Evolutionary conservation across 2,888 invertebrate species (phyloP).

Genomic region (Oligia strigilis): DNA sequence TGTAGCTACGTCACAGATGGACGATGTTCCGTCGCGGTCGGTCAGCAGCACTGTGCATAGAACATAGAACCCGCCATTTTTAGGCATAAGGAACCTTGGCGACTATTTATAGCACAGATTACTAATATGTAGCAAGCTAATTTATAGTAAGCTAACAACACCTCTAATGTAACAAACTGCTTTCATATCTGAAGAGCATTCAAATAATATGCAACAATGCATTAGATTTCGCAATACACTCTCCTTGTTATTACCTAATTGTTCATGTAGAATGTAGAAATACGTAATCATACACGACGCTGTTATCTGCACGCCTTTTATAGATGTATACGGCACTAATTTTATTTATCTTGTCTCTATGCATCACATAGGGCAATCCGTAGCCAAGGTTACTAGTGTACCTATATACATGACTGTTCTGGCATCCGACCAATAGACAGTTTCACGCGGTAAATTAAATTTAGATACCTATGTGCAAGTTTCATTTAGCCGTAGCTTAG

Average conservation of each 20-base stretch:
- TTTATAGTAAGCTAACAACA: background rate
- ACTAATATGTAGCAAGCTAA: no score
- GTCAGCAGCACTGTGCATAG: background rate
- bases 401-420: conserved; percentile 24
- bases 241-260: conserved; percentile 4
- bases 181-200: conserved; percentile 25
- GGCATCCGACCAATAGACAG: conserved; percentile 60
- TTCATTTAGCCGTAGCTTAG: conserved; percentile 44
- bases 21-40: conserved; percentile 30
- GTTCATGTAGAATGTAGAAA: conserved; percentile 14
- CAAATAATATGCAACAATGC: background rate
- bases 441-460: conserved; percentile 34
- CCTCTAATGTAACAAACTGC: background rate
- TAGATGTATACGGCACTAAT: conserved; percentile 12
- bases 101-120: background rate
- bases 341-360: conserved; percentile 37
- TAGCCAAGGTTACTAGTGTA: conserved; percentile 42
- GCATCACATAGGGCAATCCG: conserved; percentile 29
- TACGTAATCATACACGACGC: conserved; percentile 8
- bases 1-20: conserved; percentile 29
- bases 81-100: conserved; percentile 1
- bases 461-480: conserved; percentile 15
- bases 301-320: background rate
- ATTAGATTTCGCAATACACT: conserved; percentile 3
- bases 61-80: conserved; percentile 1